phyloP scores from a whole-genome alignment of 92 coral and sea anemone species.

The Meandrina meandrites region DNA sequence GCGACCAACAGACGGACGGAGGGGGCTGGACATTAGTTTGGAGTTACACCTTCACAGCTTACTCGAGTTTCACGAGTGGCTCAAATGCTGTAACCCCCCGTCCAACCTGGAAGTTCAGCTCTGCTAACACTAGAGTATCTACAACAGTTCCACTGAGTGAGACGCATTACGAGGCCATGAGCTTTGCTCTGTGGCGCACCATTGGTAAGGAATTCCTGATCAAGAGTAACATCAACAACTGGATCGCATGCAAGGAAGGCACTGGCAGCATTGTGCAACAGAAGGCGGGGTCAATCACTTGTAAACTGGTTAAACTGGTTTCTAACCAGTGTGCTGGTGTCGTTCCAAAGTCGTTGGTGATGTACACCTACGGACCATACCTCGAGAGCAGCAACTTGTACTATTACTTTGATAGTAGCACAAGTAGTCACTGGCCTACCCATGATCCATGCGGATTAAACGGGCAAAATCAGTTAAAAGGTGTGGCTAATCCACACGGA shows the following conservation, averaged over 20 bases:
- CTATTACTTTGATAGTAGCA: not conserved
- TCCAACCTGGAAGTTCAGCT: slow-evolving; percentile 22
- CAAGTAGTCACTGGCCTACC: not conserved
- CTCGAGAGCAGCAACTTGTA: not conserved
- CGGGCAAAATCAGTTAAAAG: not conserved
- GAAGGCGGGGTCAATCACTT: slow-evolving; percentile 2
- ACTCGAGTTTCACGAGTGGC: not conserved
- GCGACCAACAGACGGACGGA: not conserved
- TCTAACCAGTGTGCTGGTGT: not conserved
- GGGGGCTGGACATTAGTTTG: slow-evolving; percentile 34
- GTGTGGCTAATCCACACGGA: not conserved
- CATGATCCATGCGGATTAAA: not conserved
- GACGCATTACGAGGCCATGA: slow-evolving; percentile 41
- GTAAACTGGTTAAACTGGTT: slow-evolving; percentile 17
- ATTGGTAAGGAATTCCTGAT: slow-evolving; percentile 33
- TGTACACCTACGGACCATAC: not conserved
- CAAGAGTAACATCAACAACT: slow-evolving; percentile 43
- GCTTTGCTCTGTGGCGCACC: slow-evolving; percentile 27
- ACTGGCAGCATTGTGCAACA: slow-evolving; percentile 20
- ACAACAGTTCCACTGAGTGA: slow-evolving; percentile 38
- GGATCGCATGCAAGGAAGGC: slow-evolving; percentile 42
- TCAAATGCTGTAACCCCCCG: slow-evolving; percentile 52
- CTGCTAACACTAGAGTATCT: slow-evolving; percentile 24
- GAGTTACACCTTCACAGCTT: slow-evolving; percentile 38
- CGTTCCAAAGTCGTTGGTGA: not conserved